Evolutionary conservation across 2,113 vertebrate genomes (phyloP).

Genomic region (Delphinus delphis): DNA sequence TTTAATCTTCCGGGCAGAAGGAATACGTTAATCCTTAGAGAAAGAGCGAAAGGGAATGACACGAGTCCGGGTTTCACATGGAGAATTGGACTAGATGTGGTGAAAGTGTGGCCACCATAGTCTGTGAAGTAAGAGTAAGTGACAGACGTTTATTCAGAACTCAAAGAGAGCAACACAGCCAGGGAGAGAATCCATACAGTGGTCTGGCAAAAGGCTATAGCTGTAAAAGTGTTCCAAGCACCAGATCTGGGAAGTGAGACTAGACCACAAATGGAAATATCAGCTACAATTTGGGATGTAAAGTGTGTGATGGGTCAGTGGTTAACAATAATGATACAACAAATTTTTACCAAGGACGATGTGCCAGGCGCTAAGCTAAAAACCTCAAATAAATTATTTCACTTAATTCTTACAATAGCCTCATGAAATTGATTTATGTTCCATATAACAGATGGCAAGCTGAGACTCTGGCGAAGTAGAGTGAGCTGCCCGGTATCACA

Average conservation of each 20-base stretch:
- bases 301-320: background rate
- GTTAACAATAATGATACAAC: background rate
- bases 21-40: background rate
- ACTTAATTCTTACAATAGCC: background rate
- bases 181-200: background rate
- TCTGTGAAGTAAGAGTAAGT: background rate
- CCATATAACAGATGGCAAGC: background rate
- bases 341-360: background rate
- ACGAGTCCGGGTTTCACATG: background rate
- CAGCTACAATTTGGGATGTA: background rate
- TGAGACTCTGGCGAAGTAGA: background rate
- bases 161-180: background rate
- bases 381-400: background rate
- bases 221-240: background rate
- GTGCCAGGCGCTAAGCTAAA: background rate
- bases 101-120: background rate
- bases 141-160: background rate
- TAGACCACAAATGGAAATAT: background rate
- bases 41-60: background rate
- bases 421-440: background rate
- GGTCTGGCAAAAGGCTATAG: background rate
- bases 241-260: background rate
- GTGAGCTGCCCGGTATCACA: background rate
- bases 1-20: background rate
- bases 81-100: background rate